Percentiles rank a stretch among this genome's conserved stretches.
These are phyloP conservation scores for Bovichtus variegatus DNA, from an alignment of 2,797 vertebrate species.

Conservation along the genomic window DNA sequence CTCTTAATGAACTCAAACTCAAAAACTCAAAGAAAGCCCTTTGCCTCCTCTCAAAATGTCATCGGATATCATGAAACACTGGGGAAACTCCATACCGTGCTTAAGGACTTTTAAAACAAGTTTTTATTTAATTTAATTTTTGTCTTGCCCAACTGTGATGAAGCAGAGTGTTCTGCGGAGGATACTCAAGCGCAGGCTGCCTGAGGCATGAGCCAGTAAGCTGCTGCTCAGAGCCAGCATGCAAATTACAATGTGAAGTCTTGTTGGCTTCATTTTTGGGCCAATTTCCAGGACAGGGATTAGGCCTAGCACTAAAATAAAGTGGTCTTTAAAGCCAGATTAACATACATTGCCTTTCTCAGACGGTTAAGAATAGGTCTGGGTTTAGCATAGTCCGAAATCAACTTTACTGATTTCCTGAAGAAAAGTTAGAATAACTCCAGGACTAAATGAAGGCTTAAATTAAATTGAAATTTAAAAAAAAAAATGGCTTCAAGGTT, in stretches of 20 bases:
- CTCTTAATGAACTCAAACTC: constrained; percentile 74
- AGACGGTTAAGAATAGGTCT: constrained; percentile 3
- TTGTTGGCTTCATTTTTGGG: constrained; percentile 34
- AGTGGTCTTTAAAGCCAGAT: constrained; percentile 34
- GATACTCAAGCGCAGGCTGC: constrained; percentile 28
- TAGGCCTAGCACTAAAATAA: constrained; percentile 25
- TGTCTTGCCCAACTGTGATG: constrained; percentile 9
- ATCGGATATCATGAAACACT: constrained; percentile 64
- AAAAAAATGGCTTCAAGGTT: background rate
- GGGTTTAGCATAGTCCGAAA: background rate
- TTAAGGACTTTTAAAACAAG: constrained; percentile 55
- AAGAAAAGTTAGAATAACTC: background rate
- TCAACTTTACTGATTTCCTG: constrained; percentile 1
- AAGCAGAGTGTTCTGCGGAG: constrained; percentile 41
- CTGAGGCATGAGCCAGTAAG: constrained; percentile 38
- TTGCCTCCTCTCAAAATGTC: constrained; percentile 75
- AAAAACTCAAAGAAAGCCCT: constrained; percentile 48
- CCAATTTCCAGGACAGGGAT: constrained; percentile 38
- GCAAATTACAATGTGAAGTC: constrained; percentile 55
- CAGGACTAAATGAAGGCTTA: constrained; percentile 11
- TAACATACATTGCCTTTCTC: constrained; percentile 8
- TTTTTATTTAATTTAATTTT: constrained; percentile 54
- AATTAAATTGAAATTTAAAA: background rate
- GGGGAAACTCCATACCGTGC: constrained; percentile 30
- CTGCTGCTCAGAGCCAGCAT: constrained; percentile 43